A percentile compares a stretch with the other conserved stretches of the same genome.
Conservation (phyloP, 2,113 vertebrate species). For the Laticauda laticaudata region DNA sequence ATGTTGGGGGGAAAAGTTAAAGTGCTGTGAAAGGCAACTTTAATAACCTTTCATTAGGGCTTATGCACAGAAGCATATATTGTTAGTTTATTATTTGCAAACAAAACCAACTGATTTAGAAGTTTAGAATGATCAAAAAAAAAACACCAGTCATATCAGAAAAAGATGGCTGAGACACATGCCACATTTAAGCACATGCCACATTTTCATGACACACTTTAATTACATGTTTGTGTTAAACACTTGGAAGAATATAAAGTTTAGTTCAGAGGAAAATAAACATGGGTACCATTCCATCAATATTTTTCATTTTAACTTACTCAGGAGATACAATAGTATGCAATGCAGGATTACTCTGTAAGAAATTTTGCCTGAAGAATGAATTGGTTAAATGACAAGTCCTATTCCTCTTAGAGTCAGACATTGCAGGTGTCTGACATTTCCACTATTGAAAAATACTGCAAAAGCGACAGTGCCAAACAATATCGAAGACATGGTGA, state of each 20-base stretch:
- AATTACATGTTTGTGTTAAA: background rate
- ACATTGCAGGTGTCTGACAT: slow-evolving; percentile 51
- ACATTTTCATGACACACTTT: background rate
- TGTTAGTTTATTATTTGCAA: background rate
- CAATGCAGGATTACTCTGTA: slow-evolving; percentile 21
- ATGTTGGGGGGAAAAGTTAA: background rate
- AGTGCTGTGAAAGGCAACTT: background rate
- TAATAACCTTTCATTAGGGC: too few species aligned
- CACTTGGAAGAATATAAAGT: background rate
- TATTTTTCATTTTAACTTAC: background rate
- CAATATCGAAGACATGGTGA: slow-evolving; percentile 41
- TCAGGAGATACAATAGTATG: slow-evolving; percentile 14
- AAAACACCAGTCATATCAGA: background rate
- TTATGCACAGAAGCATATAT: background rate
- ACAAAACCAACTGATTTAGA: background rate
- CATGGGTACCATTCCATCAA: background rate
- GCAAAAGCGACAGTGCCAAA: slow-evolving; percentile 46
- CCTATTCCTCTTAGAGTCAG: slow-evolving; percentile 28
- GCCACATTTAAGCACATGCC: background rate
- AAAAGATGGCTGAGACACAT: background rate
- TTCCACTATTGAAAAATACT: slow-evolving; percentile 57
- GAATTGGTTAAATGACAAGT: slow-evolving; percentile 29
- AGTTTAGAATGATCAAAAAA: background rate
- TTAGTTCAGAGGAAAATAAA: background rate
- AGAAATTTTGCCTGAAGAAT: slow-evolving; percentile 41